Percentiles rank a stretch among this genome's conserved stretches.
phyloP scores from a whole-genome alignment of 2,113 vertebrate genomes.

The Zosterops hypoxanthus region DNA sequence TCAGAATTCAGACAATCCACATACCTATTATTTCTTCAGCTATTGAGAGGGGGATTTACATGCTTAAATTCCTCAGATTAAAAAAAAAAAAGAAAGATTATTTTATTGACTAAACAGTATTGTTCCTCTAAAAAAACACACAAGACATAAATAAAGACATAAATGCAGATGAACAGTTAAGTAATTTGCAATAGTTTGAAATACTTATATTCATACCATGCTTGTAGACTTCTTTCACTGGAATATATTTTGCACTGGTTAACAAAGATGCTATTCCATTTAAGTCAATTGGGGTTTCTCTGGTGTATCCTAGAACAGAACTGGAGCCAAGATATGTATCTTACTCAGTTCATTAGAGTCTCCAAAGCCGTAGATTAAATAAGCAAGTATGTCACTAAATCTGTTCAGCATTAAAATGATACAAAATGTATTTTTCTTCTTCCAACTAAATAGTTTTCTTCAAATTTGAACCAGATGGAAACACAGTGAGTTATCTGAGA shows the following conservation, averaged over 20 bases:
- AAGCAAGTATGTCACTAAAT: conserved; percentile 76
- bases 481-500: conserved; percentile 71
- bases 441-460: conserved; percentile 76
- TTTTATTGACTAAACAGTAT: conserved; percentile 26
- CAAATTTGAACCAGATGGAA: conserved; percentile 79
- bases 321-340: conserved; percentile 50
- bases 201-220: conserved; percentile 14
- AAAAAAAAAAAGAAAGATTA: conserved; percentile 17
- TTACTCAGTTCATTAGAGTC: conserved; percentile 73
- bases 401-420: conserved; percentile 80
- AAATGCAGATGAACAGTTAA: conserved; percentile 34
- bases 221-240: background rate
- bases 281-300: conserved; percentile 41
- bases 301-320: conserved; percentile 35
- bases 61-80: background rate
- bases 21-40: background rate
- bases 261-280: conserved; percentile 39
- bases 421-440: conserved; percentile 78
- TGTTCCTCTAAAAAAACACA: conserved; percentile 29
- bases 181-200: conserved; percentile 23
- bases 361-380: conserved; percentile 71
- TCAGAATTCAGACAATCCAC: background rate
- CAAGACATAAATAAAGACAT: conserved; percentile 19
- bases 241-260: conserved; percentile 25
- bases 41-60: background rate